phyloP scores from a whole-genome alignment of 2,888 invertebrate genomes.

The Alviniconcha strummeri region DNA sequence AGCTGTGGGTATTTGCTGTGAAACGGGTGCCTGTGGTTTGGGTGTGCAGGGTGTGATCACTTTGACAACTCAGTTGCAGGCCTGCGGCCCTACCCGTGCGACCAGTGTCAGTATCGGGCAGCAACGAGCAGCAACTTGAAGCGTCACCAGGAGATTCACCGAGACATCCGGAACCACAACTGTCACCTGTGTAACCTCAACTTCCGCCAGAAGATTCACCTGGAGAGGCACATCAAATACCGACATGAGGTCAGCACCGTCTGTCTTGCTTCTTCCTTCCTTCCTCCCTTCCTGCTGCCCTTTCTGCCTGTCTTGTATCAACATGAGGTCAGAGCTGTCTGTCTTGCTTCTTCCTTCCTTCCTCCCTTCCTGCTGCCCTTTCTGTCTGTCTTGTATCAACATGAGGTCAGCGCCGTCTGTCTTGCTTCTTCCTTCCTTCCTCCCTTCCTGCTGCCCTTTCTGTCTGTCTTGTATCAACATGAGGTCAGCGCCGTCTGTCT shows the following conservation, averaged over 20 bases:
- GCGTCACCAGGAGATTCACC: constrained; percentile 67
- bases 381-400: constrained; percentile 52
- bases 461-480: too few relatives aligned
- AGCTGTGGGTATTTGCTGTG: too few relatives aligned
- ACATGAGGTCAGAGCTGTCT: not conserved
- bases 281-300: not conserved
- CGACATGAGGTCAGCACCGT: constrained; percentile 63
- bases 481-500: not conserved
- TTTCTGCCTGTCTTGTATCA: too few relatives aligned
- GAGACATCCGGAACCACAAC: constrained; percentile 58
- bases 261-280: not conserved
- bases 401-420: constrained; percentile 55
- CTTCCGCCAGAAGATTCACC: constrained; percentile 71
- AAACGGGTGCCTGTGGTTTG: too few relatives aligned
- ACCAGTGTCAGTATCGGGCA: constrained; percentile 61
- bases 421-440: not conserved
- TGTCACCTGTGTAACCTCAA: constrained; percentile 60
- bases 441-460: not conserved
- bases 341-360: not conserved
- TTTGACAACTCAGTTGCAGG: constrained; percentile 42
- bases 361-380: not conserved
- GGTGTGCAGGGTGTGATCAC: too few relatives aligned
- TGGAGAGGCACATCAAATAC: constrained; percentile 68
- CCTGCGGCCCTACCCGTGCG: constrained; percentile 60
- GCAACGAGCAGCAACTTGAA: constrained; percentile 70